A percentile compares a stretch with the other conserved stretches of the same genome.
These are phyloP conservation scores for Caenorhabditis inopinata DNA, from an alignment of 1,140 invertebrate species.

Conservation along the genomic window DNA sequence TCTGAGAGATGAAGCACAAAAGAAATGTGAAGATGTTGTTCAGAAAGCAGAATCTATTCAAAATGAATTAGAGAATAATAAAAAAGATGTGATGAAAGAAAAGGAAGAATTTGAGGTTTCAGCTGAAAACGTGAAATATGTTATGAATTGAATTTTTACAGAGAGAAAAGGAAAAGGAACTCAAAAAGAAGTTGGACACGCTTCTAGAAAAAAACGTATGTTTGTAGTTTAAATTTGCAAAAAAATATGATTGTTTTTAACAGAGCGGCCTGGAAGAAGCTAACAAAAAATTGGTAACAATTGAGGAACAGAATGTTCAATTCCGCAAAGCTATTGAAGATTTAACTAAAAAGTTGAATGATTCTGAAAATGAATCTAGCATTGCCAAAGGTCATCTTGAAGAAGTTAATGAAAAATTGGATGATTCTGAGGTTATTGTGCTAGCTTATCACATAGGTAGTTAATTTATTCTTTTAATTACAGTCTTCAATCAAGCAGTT, in stretches of 20 bases:
- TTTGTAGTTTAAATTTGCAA: background rate
- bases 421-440: background rate
- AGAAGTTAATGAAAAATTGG: background rate
- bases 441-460: too few relatives aligned
- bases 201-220: too few relatives aligned
- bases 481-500: background rate
- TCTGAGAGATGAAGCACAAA: constrained; percentile 17
- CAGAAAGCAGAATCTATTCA: background rate
- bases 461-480: too few relatives aligned
- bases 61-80: background rate
- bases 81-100: background rate
- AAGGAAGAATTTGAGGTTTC: background rate
- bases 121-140: too few relatives aligned
- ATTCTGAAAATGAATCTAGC: background rate
- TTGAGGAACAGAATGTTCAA: background rate
- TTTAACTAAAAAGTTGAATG: background rate
- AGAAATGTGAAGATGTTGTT: background rate
- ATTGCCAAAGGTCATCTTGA: background rate
- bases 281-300: background rate
- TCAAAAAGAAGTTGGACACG: too few relatives aligned
- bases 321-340: background rate
- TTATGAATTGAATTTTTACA: too few relatives aligned
- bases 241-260: too few relatives aligned
- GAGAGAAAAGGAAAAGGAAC: too few relatives aligned
- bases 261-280: background rate